These are phyloP conservation scores for Operophtera brumata DNA, from an alignment of 2,888 invertebrate species.

Conservation along the genomic window DNA sequence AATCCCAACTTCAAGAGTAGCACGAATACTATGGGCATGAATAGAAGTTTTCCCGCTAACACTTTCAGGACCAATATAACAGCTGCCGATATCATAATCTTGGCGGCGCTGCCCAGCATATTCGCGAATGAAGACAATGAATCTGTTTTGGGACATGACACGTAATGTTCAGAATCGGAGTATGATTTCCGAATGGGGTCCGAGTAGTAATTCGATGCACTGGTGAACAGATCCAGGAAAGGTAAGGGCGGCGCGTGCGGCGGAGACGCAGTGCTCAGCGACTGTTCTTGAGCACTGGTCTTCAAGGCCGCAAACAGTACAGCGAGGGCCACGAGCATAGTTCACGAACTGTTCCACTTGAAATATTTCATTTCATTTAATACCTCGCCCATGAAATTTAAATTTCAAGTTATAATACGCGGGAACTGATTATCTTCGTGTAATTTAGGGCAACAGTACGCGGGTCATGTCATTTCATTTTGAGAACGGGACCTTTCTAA, in stretches of 20 bases:
- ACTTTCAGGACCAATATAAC: constrained; percentile 67
- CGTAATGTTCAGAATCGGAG: constrained; percentile 53
- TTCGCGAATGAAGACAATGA: constrained; percentile 66
- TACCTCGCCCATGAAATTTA: constrained; percentile 71
- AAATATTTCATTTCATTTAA: constrained; percentile 59
- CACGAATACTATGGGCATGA: constrained; percentile 63
- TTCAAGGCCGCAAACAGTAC: constrained; percentile 55
- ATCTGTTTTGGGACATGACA: constrained; percentile 65
- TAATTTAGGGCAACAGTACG: constrained; percentile 57
- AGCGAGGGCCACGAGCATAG: constrained; percentile 63
- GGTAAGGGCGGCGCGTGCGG: constrained; percentile 51
- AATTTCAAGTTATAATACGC: constrained; percentile 64
- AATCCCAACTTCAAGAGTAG: constrained; percentile 67
- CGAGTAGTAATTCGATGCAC: constrained; percentile 62
- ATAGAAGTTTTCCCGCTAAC: constrained; percentile 64
- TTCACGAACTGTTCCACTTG: constrained; percentile 69
- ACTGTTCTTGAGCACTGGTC: constrained; percentile 60
- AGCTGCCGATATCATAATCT: constrained; percentile 71
- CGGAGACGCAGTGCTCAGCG: constrained; percentile 55
- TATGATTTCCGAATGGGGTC: constrained; percentile 66
- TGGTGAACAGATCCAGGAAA: constrained; percentile 66
- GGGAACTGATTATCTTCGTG: constrained; percentile 56
- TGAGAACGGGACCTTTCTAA: constrained; percentile 42
- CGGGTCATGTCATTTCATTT: constrained; percentile 52
- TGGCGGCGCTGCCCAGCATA: constrained; percentile 68